These are phyloP conservation scores for Cerastis rubricosa DNA, from an alignment of 2,888 invertebrate species.

Conservation along the genomic window DNA sequence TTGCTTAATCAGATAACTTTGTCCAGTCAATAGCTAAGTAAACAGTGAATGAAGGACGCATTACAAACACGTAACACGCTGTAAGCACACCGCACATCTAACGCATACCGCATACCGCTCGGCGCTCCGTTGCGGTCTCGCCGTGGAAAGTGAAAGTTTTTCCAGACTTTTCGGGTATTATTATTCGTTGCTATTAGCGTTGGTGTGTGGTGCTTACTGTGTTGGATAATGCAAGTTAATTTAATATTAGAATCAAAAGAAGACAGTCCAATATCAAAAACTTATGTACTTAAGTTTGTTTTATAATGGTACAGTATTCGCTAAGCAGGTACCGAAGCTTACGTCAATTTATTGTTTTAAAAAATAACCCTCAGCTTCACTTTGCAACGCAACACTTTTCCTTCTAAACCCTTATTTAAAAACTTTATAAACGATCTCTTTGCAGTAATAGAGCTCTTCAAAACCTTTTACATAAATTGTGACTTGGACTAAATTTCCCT, in stretches of 20 bases:
- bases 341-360: not conserved
- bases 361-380: not conserved
- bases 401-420: slow-evolving; percentile 1
- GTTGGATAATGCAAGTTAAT: not conserved
- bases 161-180: not conserved
- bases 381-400: not conserved
- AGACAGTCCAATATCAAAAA: not conserved
- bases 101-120: no score
- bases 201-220: not conserved
- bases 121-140: not conserved
- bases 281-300: not conserved
- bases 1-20: not conserved
- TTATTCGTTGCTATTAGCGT: not conserved
- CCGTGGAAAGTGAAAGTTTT: not conserved
- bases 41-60: no score
- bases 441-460: not conserved
- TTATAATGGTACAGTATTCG: not conserved
- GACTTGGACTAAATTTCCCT: not conserved
- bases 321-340: no score
- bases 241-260: not conserved
- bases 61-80: not conserved
- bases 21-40: not conserved
- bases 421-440: not conserved
- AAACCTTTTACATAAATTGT: not conserved
- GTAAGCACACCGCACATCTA: not conserved